A percentile compares a stretch with the other conserved stretches of the same genome.
phyloP scores from a whole-genome alignment of 2,797 vertebrate species.

The Bryconaethiops microstoma region DNA sequence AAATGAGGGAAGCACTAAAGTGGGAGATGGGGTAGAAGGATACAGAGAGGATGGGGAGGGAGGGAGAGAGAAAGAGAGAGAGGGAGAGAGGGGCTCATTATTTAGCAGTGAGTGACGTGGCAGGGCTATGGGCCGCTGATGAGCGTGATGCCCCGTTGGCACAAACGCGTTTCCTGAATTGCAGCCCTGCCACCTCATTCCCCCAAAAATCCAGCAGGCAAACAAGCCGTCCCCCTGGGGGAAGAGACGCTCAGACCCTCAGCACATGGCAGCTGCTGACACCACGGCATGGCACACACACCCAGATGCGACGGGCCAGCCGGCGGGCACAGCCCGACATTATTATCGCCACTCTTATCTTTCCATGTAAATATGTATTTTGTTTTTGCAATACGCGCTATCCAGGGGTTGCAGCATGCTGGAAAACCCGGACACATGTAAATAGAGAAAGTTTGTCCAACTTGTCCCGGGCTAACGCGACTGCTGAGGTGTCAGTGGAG shows the following conservation, averaged over 20 bases:
- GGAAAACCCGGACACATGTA: conserved; percentile 56
- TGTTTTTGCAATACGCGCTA: conserved; percentile 55
- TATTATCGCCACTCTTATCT: conserved; percentile 60
- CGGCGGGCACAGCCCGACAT: conserved; percentile 52
- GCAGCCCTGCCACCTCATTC: conserved; percentile 59
- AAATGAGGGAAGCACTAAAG: conserved; percentile 67
- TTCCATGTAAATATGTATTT: conserved; percentile 62
- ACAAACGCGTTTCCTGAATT: conserved; percentile 46
- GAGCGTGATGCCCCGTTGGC: conserved; percentile 61
- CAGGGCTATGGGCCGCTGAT: conserved; percentile 51
- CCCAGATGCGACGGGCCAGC: conserved; percentile 48
- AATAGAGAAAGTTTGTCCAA: conserved; percentile 63
- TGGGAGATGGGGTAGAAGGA: conserved; percentile 57
- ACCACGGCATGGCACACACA: conserved; percentile 47
- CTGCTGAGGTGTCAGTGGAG: conserved; percentile 50
- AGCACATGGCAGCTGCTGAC: conserved; percentile 60
- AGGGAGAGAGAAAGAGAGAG: conserved; percentile 44
- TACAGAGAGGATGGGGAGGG: conserved; percentile 7
- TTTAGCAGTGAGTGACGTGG: conserved; percentile 62
- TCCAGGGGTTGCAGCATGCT: conserved; percentile 42
- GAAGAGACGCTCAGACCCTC: conserved; percentile 55
- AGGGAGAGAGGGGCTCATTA: conserved; percentile 58
- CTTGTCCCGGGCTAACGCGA: conserved; percentile 52
- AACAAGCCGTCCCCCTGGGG: conserved; percentile 63
- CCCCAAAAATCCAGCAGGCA: conserved; percentile 52